Evolutionary conservation across 2,113 vertebrate species (phyloP), one percentile per base, ranked within the genome.

Genomic region (Bambusicola thoracicus): DNA sequence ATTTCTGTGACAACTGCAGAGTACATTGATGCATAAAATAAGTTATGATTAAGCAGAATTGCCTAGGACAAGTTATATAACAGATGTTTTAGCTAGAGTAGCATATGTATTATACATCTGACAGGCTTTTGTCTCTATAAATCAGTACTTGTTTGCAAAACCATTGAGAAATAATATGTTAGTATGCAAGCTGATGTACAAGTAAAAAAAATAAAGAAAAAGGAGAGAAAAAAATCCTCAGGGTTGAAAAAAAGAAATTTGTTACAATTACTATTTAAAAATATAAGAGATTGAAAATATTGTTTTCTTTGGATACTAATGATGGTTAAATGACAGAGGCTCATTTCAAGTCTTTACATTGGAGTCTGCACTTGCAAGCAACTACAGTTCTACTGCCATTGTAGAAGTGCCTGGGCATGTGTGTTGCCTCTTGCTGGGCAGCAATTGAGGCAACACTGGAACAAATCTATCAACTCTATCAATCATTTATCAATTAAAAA

Each of bases 301-400:
- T 89, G 80, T 41, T 84, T 6, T 24, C 18, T 87, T 85, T 2
- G 0, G 25, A 56, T 65, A 11, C 13, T 62, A 11, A 32, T 25
- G n/a, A 18, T 13, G 14, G 19, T 6, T 68, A 56, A 86, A 66
- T 32, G 56, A 56, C 21, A 87, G 51, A 49, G 83, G 22, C 1
- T 6, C 8, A 27, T 59, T 61, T 86, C 3, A 9, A 75, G 53
- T 46, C 22, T 43, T 21, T 72, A 22, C 34, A 21, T 19, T 58
- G 48, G 76, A 58, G 51, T 69, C 19, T 62, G 3, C 58, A 19
- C 79, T 79, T 89, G 6, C 43, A 63, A 58, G 40, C 0, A 90
- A 18, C 40, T 49, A 36, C 25, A 17, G 34, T 55, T 53, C 75
- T 3, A 1, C 0, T 1, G 22, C 22, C 2, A 1, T 30, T 58